phyloP scores from a whole-genome alignment of 1,140 invertebrate species.

The Ericerus pela region DNA sequence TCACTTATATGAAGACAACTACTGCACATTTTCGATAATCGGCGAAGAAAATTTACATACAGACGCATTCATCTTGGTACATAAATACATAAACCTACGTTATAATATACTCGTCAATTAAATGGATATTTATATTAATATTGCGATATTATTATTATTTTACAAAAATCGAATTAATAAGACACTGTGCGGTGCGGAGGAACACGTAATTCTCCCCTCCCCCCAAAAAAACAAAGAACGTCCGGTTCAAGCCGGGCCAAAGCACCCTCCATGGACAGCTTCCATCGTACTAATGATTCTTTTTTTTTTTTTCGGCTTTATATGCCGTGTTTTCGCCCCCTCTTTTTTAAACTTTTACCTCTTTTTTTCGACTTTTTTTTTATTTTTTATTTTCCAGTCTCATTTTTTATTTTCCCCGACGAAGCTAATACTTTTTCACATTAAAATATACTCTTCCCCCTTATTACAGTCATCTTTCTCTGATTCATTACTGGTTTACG shows the following conservation, averaged over 20 bases:
- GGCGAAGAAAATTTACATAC: too few relatives aligned
- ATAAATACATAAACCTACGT: too few relatives aligned
- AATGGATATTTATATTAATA: constrained; percentile 6
- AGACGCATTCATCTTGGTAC: too few relatives aligned
- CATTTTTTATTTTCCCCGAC: constrained; percentile 11
- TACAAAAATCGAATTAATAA: not conserved
- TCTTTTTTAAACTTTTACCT: constrained; percentile 12
- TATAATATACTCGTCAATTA: too few relatives aligned
- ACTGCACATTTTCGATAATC: too few relatives aligned
- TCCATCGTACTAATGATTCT: constrained; percentile 12
- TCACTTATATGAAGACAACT: too few relatives aligned
- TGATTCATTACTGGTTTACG: constrained; percentile 1
- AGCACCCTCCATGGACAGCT: constrained; percentile 11
- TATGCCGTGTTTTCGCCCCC: constrained; percentile 11
- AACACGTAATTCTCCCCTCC: constrained; percentile 1
- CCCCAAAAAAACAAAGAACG: constrained; percentile 10
- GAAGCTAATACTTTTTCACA: constrained; percentile 11
- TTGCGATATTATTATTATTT: too few relatives aligned
- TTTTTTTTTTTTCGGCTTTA: constrained; percentile 12
- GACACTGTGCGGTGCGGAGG: not conserved
- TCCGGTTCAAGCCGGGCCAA: constrained; percentile 8
- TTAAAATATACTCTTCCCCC: constrained; percentile 1
- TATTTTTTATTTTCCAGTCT: constrained; percentile 7
- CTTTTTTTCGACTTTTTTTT: not conserved
- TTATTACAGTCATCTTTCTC: not conserved